Conservation (phyloP, 2,888 invertebrate genomes). For the Cosmorhoe ocellata region DNA sequence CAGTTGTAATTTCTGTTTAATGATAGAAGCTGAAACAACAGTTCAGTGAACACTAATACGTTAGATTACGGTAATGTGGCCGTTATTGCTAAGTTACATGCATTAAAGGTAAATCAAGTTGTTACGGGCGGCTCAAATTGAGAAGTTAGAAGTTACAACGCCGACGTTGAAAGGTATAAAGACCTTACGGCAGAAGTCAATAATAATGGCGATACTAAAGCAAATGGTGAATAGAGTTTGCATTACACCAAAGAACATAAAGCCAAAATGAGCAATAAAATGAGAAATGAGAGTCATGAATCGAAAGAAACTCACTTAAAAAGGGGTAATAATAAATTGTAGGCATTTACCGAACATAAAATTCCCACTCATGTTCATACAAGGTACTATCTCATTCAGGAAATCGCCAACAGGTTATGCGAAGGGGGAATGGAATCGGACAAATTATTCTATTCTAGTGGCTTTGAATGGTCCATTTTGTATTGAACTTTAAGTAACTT, state of each 20-base stretch:
- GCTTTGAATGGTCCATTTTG: slow-evolving; percentile 41
- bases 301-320: slow-evolving; percentile 6
- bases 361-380: slow-evolving; percentile 16
- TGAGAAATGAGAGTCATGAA: slow-evolving; percentile 2
- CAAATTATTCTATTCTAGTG: slow-evolving; percentile 42
- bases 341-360: slow-evolving; percentile 35
- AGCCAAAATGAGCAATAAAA: slow-evolving; percentile 5
- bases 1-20: slow-evolving; percentile 32
- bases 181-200: background rate
- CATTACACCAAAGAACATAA: slow-evolving; percentile 1
- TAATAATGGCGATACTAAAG: slow-evolving; percentile 4
- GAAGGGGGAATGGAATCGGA: slow-evolving; percentile 36
- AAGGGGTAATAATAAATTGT: slow-evolving; percentile 9
- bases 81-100: slow-evolving; percentile 43
- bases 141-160: slow-evolving; percentile 5
- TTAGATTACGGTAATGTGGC: slow-evolving; percentile 37
- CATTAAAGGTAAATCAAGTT: slow-evolving; percentile 19
- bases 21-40: slow-evolving; percentile 37
- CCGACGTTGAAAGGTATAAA: slow-evolving; percentile 3
- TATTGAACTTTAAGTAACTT: slow-evolving; percentile 42
- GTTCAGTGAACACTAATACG: slow-evolving; percentile 44
- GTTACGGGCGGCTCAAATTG: slow-evolving; percentile 21
- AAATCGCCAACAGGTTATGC: slow-evolving; percentile 29
- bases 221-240: background rate
- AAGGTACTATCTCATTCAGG: slow-evolving; percentile 13